These are phyloP conservation scores for Melanerpes aurifrons DNA, from an alignment of 2,113 vertebrate species.

Conservation along the genomic window DNA sequence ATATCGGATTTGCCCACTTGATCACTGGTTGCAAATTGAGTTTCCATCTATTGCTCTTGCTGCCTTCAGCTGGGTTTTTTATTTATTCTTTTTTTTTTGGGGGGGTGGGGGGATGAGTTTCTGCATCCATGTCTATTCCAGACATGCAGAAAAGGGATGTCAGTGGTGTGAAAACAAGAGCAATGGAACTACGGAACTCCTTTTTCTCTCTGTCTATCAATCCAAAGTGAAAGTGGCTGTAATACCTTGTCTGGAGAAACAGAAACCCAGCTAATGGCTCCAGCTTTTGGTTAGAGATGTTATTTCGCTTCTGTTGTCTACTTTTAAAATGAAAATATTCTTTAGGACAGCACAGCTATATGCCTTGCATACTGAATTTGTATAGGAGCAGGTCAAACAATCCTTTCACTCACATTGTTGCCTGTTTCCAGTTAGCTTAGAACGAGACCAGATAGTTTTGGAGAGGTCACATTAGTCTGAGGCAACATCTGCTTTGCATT, in stretches of 20 bases:
- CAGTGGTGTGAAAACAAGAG: neutral
- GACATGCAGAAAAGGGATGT: neutral
- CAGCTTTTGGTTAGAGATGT: neutral
- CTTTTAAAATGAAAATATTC: neutral
- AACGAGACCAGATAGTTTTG: neutral
- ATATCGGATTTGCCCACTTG: neutral
- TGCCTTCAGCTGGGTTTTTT: neutral
- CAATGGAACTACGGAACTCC: neutral
- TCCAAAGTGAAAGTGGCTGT: neutral
- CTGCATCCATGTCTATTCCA: neutral
- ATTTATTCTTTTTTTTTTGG: neutral
- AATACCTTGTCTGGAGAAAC: neutral
- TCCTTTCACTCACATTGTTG: neutral
- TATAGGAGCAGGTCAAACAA: neutral
- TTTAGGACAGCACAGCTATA: neutral
- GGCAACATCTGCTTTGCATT: neutral
- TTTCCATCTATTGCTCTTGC: slow-evolving; percentile 22
- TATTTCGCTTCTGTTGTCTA: neutral
- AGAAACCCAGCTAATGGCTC: neutral
- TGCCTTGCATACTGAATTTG: too few species aligned
- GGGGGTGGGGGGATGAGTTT: neutral
- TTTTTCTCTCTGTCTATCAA: neutral
- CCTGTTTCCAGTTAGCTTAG: neutral
- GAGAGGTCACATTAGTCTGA: neutral
- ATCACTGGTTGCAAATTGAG: slow-evolving; percentile 37